phyloP scores from a whole-genome alignment of 2,888 invertebrate genomes.

The Lypha dubia region DNA sequence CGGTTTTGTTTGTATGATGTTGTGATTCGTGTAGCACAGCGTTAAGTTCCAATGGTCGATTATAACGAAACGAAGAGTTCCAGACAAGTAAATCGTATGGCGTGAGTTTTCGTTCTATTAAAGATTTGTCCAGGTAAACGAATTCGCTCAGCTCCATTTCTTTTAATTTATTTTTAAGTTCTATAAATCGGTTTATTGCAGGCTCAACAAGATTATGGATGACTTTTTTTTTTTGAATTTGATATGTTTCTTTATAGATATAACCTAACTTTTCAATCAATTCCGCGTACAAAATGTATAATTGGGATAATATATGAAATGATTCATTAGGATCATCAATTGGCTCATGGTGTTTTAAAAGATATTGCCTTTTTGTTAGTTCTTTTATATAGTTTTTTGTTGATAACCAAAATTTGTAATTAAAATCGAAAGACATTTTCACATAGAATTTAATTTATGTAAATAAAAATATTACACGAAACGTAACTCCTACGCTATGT shows the following conservation, averaged over 20 bases:
- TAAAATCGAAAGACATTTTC: slow-evolving; percentile 84
- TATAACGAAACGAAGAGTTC: slow-evolving; percentile 81
- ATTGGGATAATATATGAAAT: slow-evolving; percentile 79
- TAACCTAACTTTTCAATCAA: slow-evolving; percentile 80
- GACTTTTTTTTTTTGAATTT: slow-evolving; percentile 81
- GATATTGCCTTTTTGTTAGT: slow-evolving; percentile 81
- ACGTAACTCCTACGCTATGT: not conserved
- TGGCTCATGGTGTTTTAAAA: slow-evolving; percentile 77
- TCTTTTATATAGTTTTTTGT: slow-evolving; percentile 83
- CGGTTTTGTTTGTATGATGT: slow-evolving; percentile 64
- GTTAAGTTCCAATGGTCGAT: slow-evolving; percentile 80
- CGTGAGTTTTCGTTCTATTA: slow-evolving; percentile 87
- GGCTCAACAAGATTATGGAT: slow-evolving; percentile 77
- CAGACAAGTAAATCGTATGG: slow-evolving; percentile 86
- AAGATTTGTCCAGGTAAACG: slow-evolving; percentile 88
- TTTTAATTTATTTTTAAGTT: slow-evolving; percentile 85
- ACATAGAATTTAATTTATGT: slow-evolving; percentile 28
- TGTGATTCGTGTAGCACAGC: slow-evolving; percentile 77
- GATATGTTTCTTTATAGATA: slow-evolving; percentile 80
- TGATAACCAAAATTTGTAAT: slow-evolving; percentile 84
- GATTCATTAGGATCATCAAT: slow-evolving; percentile 76
- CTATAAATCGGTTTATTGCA: slow-evolving; percentile 83
- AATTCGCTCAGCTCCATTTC: slow-evolving; percentile 85
- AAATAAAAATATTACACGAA: not conserved
- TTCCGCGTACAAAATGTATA: slow-evolving; percentile 80